Evolutionary conservation across 2,797 vertebrate genomes (phyloP).

Genomic region (Bradypus variegatus): DNA sequence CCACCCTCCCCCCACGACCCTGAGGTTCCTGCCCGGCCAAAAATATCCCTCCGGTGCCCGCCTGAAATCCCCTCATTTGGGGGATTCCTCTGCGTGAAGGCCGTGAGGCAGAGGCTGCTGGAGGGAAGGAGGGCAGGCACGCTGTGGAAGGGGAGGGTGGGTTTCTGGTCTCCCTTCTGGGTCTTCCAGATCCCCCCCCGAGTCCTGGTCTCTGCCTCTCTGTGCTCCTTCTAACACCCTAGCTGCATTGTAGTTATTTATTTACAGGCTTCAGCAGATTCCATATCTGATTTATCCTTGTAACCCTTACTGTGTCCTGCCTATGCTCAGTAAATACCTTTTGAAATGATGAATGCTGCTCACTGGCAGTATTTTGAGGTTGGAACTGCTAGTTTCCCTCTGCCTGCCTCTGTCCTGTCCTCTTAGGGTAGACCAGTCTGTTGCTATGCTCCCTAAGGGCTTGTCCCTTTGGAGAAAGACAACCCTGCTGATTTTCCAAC

Average conservation of each 20-base stretch:
- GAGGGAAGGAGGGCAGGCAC: neutral
- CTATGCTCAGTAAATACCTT: neutral
- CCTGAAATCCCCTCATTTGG: constrained; percentile 15
- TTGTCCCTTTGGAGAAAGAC: neutral
- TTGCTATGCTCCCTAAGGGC: neutral
- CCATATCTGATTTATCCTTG: neutral
- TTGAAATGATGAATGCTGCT: neutral
- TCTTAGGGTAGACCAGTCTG: neutral
- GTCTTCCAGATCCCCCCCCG: neutral
- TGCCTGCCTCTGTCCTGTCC: neutral
- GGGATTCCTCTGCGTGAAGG: neutral
- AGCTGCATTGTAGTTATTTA: neutral
- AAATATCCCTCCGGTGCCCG: neutral
- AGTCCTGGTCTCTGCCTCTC: neutral
- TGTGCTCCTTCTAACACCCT: neutral
- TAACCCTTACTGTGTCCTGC: neutral
- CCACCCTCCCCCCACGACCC: neutral
- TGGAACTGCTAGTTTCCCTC: neutral
- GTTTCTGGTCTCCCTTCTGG: neutral
- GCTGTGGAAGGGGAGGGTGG: neutral
- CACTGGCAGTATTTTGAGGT: neutral
- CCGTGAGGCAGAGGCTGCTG: neutral
- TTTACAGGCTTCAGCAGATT: neutral
- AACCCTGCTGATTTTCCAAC: neutral
- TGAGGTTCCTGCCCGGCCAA: constrained; percentile 44